These are phyloP conservation scores for Caradrina clavipalpis DNA, from an alignment of 2,888 invertebrate species.

Conservation along the genomic window DNA sequence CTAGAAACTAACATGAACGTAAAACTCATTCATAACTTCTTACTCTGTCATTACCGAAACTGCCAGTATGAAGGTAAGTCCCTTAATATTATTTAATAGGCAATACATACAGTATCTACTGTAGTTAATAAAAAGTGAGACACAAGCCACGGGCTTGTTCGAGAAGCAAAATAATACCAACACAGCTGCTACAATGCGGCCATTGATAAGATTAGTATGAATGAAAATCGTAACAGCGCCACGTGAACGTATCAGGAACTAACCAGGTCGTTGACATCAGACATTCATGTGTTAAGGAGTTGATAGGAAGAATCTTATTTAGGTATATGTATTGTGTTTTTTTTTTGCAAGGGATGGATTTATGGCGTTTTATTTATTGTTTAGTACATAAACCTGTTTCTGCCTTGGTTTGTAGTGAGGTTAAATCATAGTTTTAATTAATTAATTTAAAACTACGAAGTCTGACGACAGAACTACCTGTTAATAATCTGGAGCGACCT, in stretches of 20 bases:
- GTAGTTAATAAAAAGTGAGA: background rate
- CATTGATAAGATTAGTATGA: conserved; percentile 31
- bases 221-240: conserved; percentile 43
- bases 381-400: background rate
- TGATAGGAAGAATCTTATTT: background rate
- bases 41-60: background rate
- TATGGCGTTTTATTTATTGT: background rate
- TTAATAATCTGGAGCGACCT: background rate
- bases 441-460: background rate
- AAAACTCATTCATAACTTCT: conserved; percentile 12
- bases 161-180: background rate
- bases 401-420: background rate
- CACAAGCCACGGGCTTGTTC: background rate
- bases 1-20: background rate
- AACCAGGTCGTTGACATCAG: conserved; percentile 28
- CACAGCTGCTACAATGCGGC: background rate
- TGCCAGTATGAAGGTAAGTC: background rate
- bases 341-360: background rate
- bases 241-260: conserved; percentile 14
- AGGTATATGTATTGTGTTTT: too few relatives aligned
- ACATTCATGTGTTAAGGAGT: background rate
- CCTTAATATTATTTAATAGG: background rate
- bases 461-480: background rate
- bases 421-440: background rate
- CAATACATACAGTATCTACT: background rate